phyloP scores from a whole-genome alignment of 2,797 vertebrate species.

The Aphelocoma californica region DNA sequence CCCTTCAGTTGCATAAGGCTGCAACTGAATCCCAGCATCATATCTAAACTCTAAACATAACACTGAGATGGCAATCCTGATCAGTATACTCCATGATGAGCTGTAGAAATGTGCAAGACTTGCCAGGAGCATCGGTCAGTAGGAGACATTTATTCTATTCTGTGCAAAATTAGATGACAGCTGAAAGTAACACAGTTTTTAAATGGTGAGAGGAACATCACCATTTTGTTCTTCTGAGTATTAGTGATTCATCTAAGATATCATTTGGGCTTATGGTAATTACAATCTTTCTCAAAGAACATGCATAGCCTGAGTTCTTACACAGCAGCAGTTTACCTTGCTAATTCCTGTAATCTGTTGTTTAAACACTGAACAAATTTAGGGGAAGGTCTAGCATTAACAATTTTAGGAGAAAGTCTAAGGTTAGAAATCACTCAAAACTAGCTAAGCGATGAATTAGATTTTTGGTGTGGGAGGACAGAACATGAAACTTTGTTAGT shows the following conservation, averaged over 20 bases:
- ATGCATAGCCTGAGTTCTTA: neutral
- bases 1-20: neutral
- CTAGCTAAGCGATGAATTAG: neutral
- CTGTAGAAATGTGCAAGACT: neutral
- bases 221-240: neutral
- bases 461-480: neutral
- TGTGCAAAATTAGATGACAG: neutral
- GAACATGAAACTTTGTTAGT: neutral
- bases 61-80: neutral
- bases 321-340: neutral
- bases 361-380: neutral
- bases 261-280: neutral
- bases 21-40: neutral
- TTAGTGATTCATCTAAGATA: neutral
- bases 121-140: neutral
- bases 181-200: neutral
- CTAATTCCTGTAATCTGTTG: neutral
- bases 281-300: neutral
- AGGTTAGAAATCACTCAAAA: neutral
- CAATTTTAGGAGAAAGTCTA: neutral
- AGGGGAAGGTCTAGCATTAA: neutral
- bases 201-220: neutral
- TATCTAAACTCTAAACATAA: neutral
- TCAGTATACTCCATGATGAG: neutral
- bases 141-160: neutral